A percentile compares a stretch with the other conserved stretches of the same genome.
These are phyloP conservation scores for Frankliniella intonsa DNA, from an alignment of 2,888 invertebrate species.

Conservation along the genomic window DNA sequence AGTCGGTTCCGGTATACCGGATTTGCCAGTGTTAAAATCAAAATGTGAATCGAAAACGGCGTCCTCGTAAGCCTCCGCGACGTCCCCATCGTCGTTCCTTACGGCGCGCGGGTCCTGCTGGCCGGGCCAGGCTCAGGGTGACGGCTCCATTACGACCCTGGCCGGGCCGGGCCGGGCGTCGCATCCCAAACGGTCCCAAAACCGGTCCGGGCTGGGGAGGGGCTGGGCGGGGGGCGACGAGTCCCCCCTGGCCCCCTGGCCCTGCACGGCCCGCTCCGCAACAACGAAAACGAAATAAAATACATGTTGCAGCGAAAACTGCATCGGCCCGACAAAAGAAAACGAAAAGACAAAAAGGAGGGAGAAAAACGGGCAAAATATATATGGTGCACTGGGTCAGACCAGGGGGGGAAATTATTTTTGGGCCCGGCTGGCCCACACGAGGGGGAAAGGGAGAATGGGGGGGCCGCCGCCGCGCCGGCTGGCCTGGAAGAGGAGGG, in stretches of 20 bases:
- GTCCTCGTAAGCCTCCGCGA: too few relatives aligned
- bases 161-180: background rate
- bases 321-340: background rate
- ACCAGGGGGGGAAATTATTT: background rate
- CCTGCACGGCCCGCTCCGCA: background rate
- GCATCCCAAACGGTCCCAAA: constrained; percentile 12
- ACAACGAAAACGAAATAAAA: constrained; percentile 17
- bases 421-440: background rate
- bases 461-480: background rate
- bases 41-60: too few relatives aligned
- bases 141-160: background rate
- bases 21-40: too few relatives aligned
- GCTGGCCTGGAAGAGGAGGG: background rate
- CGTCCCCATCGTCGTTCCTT: too few relatives aligned
- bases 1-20: too few relatives aligned
- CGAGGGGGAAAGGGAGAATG: background rate
- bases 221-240: background rate
- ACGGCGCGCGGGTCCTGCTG: too few relatives aligned
- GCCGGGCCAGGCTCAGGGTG: too few relatives aligned
- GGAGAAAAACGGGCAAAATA: background rate
- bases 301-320: constrained; percentile 10
- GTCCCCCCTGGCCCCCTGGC: too few relatives aligned
- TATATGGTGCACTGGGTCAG: constrained; percentile 22
- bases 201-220: background rate
- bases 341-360: background rate